Conservation (phyloP, 2,888 invertebrate genomes). For the Carterocephalus palaemon region DNA sequence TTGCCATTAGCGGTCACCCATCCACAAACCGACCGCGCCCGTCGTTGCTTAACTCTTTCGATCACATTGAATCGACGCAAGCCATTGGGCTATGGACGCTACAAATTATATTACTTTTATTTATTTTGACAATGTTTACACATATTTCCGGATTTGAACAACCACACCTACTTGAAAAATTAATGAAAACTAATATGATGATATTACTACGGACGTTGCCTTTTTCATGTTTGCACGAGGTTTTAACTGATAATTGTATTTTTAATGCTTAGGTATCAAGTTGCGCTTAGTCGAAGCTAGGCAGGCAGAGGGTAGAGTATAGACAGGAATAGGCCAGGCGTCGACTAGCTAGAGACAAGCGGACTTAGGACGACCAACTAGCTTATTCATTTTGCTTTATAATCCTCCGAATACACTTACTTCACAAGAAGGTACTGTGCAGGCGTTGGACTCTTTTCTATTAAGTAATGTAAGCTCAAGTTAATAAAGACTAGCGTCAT, state of each 20-base stretch:
- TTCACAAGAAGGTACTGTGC: constrained; percentile 63
- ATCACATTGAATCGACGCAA: too few relatives aligned
- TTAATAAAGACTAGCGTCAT: constrained; percentile 18
- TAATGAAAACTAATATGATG: not conserved
- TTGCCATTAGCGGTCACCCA: too few relatives aligned
- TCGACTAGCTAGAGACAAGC: constrained; percentile 69
- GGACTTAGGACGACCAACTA: constrained; percentile 60
- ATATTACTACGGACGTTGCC: constrained; percentile 2
- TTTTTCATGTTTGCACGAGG: constrained; percentile 3
- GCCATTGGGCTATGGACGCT: too few relatives aligned
- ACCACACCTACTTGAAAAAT: too few relatives aligned
- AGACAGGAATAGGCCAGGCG: constrained; percentile 63
- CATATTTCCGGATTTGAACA: too few relatives aligned
- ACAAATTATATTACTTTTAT: too few relatives aligned
- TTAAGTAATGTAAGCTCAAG: constrained; percentile 7
- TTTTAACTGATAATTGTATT: constrained; percentile 19
- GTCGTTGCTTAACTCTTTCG: too few relatives aligned
- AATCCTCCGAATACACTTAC: constrained; percentile 42
- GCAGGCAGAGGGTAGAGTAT: constrained; percentile 71
- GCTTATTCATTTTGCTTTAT: constrained; percentile 47
- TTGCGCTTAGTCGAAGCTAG: constrained; percentile 74
- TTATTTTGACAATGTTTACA: too few relatives aligned
- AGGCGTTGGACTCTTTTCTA: constrained; percentile 52
- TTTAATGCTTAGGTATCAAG: constrained; percentile 76
- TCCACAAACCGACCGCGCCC: too few relatives aligned